Evolutionary conservation across 2,797 vertebrate genomes (phyloP).

Genomic region (Hafferia zeledoni): DNA sequence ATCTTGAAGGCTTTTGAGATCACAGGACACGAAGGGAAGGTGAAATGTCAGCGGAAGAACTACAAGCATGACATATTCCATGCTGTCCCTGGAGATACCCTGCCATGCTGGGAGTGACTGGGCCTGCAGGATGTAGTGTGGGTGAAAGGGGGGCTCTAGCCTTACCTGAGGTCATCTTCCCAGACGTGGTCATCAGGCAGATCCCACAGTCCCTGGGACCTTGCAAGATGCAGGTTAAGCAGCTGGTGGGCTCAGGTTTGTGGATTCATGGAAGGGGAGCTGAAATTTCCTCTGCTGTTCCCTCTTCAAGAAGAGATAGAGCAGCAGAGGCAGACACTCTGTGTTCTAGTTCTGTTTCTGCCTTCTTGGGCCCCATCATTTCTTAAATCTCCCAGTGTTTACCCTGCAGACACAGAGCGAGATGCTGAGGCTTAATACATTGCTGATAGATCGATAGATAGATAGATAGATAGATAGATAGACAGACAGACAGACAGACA

Average conservation of each 20-base stretch:
- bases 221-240: not conserved
- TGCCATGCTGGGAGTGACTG: not conserved
- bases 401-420: not conserved
- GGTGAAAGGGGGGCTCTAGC: not conserved
- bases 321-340: not conserved
- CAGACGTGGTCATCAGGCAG: not conserved
- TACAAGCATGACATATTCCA: not conserved
- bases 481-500: not conserved
- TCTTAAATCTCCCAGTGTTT: not conserved
- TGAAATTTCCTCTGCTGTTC: not conserved
- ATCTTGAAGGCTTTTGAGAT: not conserved
- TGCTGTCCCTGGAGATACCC: not conserved
- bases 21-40: not conserved
- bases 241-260: not conserved
- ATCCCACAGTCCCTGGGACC: not conserved
- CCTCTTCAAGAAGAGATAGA: not conserved
- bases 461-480: not conserved
- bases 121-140: fast-evolving
- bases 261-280: not conserved
- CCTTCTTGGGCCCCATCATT: not conserved
- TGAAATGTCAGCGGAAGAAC: not conserved
- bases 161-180: not conserved
- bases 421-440: not conserved
- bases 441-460: not conserved
- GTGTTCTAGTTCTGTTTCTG: not conserved